Base-by-base conservation (phyloP, 1,140 invertebrate species). In the Rhyacophila brunnea region DNA sequence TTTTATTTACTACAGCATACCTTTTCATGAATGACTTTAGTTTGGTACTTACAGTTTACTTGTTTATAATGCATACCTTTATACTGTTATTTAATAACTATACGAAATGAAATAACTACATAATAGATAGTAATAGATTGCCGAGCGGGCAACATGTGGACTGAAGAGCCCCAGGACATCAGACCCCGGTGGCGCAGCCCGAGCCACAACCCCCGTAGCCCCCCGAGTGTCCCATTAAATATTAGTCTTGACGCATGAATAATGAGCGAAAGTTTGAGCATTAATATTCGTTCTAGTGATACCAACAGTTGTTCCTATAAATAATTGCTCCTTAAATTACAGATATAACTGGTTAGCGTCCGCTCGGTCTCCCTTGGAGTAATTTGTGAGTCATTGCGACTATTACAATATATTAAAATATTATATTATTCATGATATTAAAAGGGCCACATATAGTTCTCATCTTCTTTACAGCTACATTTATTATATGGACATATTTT, bases 281-380 rank as follows among this genome's bases (percentile, higher is more conserved):
- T 64, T 64, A 64, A 64, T 64, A 64, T 60, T 60, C 62, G 62
- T 64, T 64, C 51, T 42, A 23, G 40, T 14, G 61, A 52, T 18
- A 34, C 57, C 57, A 48, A 56, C 62, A 59, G 57, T 64, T 60
- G 57, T 55, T 59, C 62, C 56, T 64, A 47, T 64, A 59, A 64
- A 64, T 64, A 64, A 64, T 64, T 59, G 48, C 51, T 56, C 57
- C 45, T 54, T 59, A 60, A 64, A 64, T 64, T 64, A 57, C 56
- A 54, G 47, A 64, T 54, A 46, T 48, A 64, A 52, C 56, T 57
- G 56, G 49, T 56, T 56, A 46, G 15, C 53, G 20, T 56, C 53
- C 46, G 44, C 13, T 23, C n/a, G 52, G 15, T 44, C 14, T 56
- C 44, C 46, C 17, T 13, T 14, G 10, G 52, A 15, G 10, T 43